A percentile compares a stretch with the other conserved stretches of the same genome.
Evolutionary conservation across 2,888 invertebrate species (phyloP).

Genomic region (Epiblema foenella): DNA sequence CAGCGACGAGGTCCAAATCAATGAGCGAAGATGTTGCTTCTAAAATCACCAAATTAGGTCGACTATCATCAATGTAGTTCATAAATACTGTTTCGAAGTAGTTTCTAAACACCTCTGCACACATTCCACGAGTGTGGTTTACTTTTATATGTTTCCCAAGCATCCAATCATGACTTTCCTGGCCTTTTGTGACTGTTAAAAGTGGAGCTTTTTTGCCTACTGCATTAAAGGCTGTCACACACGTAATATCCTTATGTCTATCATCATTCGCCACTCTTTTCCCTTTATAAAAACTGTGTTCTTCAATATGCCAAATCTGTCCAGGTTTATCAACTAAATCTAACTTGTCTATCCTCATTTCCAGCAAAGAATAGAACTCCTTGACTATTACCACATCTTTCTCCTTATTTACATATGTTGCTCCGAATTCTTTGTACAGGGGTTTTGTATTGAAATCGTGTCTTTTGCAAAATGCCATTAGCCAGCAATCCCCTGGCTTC

Average conservation of each 20-base stretch:
- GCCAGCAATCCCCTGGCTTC: conserved; percentile 12
- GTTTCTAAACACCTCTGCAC: conserved; percentile 12
- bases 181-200: conserved; percentile 3
- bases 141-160: conserved; percentile 9
- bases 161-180: conserved; percentile 16
- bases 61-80: conserved; percentile 9
- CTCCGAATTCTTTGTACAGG: conserved; percentile 4
- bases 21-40: neutral
- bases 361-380: conserved; percentile 7
- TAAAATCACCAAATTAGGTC: neutral
- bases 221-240: conserved; percentile 16
- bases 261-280: neutral
- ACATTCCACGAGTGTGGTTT: conserved; percentile 8
- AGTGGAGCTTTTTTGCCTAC: conserved; percentile 25
- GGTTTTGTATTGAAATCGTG: neutral
- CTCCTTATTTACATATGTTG: neutral
- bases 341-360: conserved; percentile 1
- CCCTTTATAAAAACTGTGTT: conserved; percentile 10
- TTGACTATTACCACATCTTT: conserved; percentile 12
- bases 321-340: conserved; percentile 18
- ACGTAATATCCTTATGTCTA: neutral
- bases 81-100: conserved; percentile 20
- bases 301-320: conserved; percentile 23
- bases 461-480: neutral
- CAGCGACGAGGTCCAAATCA: conserved; percentile 5